These are phyloP conservation scores for Drosophila truncata DNA, from an alignment of 1,140 invertebrate species.

Conservation along the genomic window DNA sequence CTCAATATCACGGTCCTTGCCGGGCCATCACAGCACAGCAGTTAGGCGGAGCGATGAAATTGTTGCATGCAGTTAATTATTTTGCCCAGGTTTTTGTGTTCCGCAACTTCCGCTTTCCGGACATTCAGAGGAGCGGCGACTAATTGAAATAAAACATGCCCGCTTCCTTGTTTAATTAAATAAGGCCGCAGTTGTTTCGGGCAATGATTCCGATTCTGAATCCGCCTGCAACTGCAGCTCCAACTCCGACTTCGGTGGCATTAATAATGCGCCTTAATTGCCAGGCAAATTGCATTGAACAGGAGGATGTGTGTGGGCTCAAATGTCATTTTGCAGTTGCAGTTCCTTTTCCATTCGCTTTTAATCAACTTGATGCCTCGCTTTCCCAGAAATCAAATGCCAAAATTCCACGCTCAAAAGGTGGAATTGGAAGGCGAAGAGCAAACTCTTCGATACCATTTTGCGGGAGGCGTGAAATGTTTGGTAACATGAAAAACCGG, in stretches of 20 bases:
- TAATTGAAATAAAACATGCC: conserved; percentile 79
- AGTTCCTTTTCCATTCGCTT: conserved; percentile 4
- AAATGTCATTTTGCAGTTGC: conserved; percentile 15
- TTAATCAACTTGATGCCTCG: conserved; percentile 33
- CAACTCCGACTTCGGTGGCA: conserved; percentile 19
- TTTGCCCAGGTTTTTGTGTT: conserved; percentile 73
- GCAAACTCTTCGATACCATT: conserved; percentile 21
- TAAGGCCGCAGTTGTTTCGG: conserved; percentile 53
- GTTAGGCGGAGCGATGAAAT: conserved; percentile 76
- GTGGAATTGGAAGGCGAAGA: conserved; percentile 12
- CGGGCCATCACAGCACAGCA: conserved; percentile 45
- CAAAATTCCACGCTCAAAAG: conserved; percentile 25
- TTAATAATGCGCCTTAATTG: conserved; percentile 45
- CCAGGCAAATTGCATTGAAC: conserved; percentile 29
- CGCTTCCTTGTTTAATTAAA: conserved; percentile 63
- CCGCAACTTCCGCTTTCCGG: conserved; percentile 40
- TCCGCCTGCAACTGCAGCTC: not conserved
- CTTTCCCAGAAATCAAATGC: conserved; percentile 34
- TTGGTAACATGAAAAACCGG: conserved; percentile 28
- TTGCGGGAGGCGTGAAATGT: conserved; percentile 53
- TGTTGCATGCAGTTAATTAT: conserved; percentile 84
- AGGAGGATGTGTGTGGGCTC: conserved; percentile 6
- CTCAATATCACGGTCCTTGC: conserved; percentile 55
- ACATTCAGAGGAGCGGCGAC: conserved; percentile 27
- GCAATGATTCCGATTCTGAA: conserved; percentile 4